Evolutionary conservation across 2,113 vertebrate genomes (phyloP), one percentile per base, ranked within the genome.

Genomic region (Nestor notabilis): DNA sequence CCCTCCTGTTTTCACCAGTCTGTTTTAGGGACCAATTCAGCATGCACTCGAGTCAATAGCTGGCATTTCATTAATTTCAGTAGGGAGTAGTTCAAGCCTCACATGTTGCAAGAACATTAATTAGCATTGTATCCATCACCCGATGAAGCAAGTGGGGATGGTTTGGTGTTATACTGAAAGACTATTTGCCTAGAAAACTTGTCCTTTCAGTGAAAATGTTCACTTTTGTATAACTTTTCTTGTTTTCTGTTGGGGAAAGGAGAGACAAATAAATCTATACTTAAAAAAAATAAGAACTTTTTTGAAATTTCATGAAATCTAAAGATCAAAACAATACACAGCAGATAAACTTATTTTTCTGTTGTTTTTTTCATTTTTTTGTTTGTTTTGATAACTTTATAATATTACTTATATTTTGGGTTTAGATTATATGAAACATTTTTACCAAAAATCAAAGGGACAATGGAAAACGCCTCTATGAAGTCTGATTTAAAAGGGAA

Each of bases 281-380:
- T 47, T 61, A 5, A 3, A 33, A 71, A 95, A 77, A 44, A 10
- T 3, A 31, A 16, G 5, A 68, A 55, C 2, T 20, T 37, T 11
- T 53, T 23, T n/a, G 4, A 64, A 47, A 63, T 44, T 8, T 37
- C 44, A 37, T 50, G 1, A 37, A 35, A 85, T 52, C 69, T 74
- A 37, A 50, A 75, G 5, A 0, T 1, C 0, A 39, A 74, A 85
- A 25, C 17, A 69, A 20, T 37, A 16, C 5, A 52, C 1, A 63
- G 3, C 0, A 52, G 50, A 74, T 63, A 70, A 65, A 44, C 5
- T 37, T 63, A 1, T 6, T 80, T 50, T 68, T 18, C 21, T 53
- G 1, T 58, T 64, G 7, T 7, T 15, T 24, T 11, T 44, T 44
- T 47, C 39, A 19, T 52, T n/a, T 56, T 29, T 12, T 58, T 58